Conservation (phyloP, 2,113 vertebrate species). For the Larimichthys polyactis region DNA sequence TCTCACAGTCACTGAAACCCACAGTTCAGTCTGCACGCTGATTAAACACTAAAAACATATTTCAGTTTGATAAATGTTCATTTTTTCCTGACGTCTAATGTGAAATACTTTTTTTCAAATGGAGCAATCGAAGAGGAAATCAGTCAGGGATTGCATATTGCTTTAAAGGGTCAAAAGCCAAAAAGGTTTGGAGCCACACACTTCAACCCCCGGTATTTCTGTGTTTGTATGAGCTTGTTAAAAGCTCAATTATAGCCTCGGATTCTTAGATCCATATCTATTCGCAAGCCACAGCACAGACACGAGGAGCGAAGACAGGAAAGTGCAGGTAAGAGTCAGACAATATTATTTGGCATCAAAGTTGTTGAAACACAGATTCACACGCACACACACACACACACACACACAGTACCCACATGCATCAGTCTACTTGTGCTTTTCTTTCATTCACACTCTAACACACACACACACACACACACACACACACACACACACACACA, state of each 20-base stretch:
- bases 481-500: slow-evolving; percentile 12
- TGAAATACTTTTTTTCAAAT: background rate
- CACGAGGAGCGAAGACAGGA: background rate
- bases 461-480: slow-evolving; percentile 9
- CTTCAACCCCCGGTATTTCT: background rate
- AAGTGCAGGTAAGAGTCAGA: background rate
- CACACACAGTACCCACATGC: slow-evolving; percentile 1
- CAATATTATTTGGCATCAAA: slow-evolving; percentile 14
- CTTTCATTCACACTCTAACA: slow-evolving; percentile 14
- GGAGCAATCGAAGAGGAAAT: background rate
- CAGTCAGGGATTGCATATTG: background rate
- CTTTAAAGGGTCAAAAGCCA: background rate
- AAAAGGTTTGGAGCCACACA: background rate
- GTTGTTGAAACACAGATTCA: background rate
- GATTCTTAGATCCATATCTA: slow-evolving; percentile 1
- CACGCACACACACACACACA: background rate
- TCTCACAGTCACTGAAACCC: slow-evolving; percentile 16
- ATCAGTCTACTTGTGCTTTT: slow-evolving; percentile 3
- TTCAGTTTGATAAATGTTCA: background rate
- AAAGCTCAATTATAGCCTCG: slow-evolving; percentile 2
- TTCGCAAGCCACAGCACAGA: background rate
- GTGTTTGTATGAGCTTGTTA: slow-evolving; percentile 18
- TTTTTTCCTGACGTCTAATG: background rate
- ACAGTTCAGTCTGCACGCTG: background rate
- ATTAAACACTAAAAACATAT: background rate